Base-by-base conservation (phyloP, 2,797 vertebrate genomes). In the Chaunax sp. region DNA sequence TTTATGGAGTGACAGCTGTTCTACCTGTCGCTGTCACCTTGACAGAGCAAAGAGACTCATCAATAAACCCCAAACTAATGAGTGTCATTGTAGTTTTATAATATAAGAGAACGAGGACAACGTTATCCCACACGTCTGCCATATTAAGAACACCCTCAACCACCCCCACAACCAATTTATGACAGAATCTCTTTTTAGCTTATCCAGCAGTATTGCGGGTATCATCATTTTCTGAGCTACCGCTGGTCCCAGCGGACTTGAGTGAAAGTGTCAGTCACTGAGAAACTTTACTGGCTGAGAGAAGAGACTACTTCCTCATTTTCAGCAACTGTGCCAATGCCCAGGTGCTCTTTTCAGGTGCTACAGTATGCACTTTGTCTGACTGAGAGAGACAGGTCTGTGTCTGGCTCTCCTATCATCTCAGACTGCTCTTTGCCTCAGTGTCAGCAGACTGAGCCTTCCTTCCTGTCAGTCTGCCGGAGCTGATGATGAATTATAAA, bases 1-100 rank as follows among this genome's bases (percentile, higher is more conserved):
- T 91, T 91, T 88, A 91, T 90, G 79, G 90, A 90, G 79, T 85
- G 90, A 89, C 90, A 92, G 89, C 90, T 91, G 90, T 82, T 90
- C 85, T 80, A 89, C 89, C 90, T 89, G 88, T 68, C 75, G 44
- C 44, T 65, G 72, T 90, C 90, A 92, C 90, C 90, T 87, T 90
- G 88, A 89, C 82, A 69, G 80, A 77, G 85, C 81, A 83, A 86
- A 89, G 87, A 79, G 83, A 86, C 86, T 90, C 84, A 73, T 88
- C 86, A 85, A 87, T 81, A 88, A 85, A 82, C 41, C 77, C 64
- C 53, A 62, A 82, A 80, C 82, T 91, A 91, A 90, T 83, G 85
- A 90, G 85, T 40, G 86, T 68, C 85, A 71, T 84, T 87, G 89
- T 87, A 74, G 78, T 90, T 88, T 40, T 87, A 89, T 69, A 70